Evolutionary conservation across 2,888 invertebrate genomes (phyloP).

Genomic region (Trimorus sp.): DNA sequence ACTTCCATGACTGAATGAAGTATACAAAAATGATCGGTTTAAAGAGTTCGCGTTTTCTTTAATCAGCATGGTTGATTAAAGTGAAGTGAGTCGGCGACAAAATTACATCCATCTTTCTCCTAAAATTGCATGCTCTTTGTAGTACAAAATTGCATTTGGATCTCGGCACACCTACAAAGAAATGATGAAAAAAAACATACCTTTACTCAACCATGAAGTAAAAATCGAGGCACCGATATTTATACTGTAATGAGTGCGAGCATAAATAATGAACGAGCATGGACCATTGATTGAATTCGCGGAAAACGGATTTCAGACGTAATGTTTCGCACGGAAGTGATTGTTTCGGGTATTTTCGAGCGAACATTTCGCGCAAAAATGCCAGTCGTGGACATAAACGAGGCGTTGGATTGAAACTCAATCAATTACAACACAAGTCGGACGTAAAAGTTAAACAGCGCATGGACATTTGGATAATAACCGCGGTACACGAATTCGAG

Average conservation of each 20-base stretch:
- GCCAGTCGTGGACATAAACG: slow-evolving; percentile 7
- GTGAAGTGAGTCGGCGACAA: slow-evolving; percentile 7
- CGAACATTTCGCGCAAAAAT: slow-evolving; percentile 5
- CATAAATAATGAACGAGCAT: slow-evolving; percentile 32
- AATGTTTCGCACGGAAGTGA: slow-evolving; percentile 1
- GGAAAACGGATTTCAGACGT: not conserved
- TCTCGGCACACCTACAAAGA: not conserved
- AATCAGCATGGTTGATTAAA: slow-evolving; percentile 50
- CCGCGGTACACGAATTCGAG: slow-evolving; percentile 4
- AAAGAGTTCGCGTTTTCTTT: slow-evolving; percentile 28
- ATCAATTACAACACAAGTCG: slow-evolving; percentile 29
- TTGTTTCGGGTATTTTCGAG: too few relatives aligned
- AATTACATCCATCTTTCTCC: not conserved
- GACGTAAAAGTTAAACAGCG: slow-evolving; percentile 27
- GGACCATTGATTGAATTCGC: slow-evolving; percentile 27
- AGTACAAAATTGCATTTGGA: slow-evolving; percentile 18
- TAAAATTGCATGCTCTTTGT: not conserved
- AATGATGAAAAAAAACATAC: not conserved
- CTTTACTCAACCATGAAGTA: slow-evolving; percentile 50
- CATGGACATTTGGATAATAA: slow-evolving; percentile 30
- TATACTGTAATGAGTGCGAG: slow-evolving; percentile 26
- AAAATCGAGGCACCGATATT: slow-evolving; percentile 1
- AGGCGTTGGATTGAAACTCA: slow-evolving; percentile 22
- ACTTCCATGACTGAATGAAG: not conserved
- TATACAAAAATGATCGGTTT: slow-evolving; percentile 12